A percentile compares a stretch with the other conserved stretches of the same genome.
These are phyloP conservation scores for Lampropteryx suffumata DNA, from an alignment of 2,888 invertebrate species.

Conservation along the genomic window DNA sequence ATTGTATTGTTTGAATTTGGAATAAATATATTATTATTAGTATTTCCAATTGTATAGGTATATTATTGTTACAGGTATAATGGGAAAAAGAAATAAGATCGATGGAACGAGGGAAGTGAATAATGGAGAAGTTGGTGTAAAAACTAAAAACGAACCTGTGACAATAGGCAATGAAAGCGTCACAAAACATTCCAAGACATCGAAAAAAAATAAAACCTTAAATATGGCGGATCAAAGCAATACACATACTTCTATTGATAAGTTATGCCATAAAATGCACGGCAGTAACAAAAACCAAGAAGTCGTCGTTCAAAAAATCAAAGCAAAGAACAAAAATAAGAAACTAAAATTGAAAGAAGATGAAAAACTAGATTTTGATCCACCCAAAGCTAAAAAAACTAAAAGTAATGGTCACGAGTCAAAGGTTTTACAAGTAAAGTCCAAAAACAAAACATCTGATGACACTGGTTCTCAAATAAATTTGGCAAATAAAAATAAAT, in stretches of 20 bases:
- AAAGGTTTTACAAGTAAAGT: slow-evolving; percentile 1
- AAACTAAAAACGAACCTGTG: neutral
- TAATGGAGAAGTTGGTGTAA: slow-evolving; percentile 1
- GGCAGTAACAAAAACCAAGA: neutral
- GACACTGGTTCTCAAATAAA: slow-evolving; percentile 23
- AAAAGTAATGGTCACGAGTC: slow-evolving; percentile 11
- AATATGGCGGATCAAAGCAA: neutral
- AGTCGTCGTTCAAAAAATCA: neutral
- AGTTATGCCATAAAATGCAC: neutral
- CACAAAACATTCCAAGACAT: neutral
- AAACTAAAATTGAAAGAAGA: neutral
- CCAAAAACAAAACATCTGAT: slow-evolving; percentile 39
- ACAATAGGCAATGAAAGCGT: neutral
- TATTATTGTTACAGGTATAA: slow-evolving; percentile 15
- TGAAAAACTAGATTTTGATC: neutral
- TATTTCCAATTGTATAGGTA: neutral
- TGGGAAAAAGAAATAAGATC: slow-evolving; percentile 14
- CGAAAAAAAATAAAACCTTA: neutral
- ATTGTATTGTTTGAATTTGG: too few relatives aligned
- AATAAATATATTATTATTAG: too few relatives aligned
- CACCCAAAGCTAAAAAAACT: slow-evolving; percentile 19
- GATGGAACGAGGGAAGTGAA: neutral
- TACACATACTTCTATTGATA: neutral
- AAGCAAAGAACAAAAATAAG: neutral
- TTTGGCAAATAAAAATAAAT: neutral